Conservation (phyloP, 1,140 invertebrate genomes). For the Microplitis demolitor region DNA sequence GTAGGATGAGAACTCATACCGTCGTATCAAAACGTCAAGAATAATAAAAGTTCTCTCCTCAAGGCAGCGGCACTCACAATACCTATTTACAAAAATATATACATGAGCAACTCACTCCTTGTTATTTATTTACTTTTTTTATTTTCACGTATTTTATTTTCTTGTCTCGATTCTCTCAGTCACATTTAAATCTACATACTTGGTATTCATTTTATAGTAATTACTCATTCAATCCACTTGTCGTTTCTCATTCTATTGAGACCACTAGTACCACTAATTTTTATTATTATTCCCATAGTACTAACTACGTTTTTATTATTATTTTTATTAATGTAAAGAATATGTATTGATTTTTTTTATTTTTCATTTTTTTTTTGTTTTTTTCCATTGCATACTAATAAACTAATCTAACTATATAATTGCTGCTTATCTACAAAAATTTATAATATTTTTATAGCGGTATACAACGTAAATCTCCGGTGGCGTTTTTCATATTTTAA, state of each 20-base stretch:
- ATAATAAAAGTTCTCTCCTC: conserved; percentile 38
- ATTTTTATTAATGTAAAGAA: conserved; percentile 52
- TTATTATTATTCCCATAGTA: conserved; percentile 46
- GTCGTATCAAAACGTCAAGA: conserved; percentile 7
- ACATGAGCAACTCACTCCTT: conserved; percentile 57
- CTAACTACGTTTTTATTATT: conserved; percentile 43
- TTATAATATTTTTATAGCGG: neutral
- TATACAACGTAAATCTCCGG: neutral
- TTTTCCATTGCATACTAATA: conserved; percentile 13
- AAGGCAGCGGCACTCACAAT: conserved; percentile 58
- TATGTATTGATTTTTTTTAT: conserved; percentile 43
- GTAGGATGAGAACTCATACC: conserved; percentile 36
- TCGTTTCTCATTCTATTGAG: conserved; percentile 26
- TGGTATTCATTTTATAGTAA: conserved; percentile 1
- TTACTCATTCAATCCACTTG: neutral
- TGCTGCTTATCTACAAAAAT: conserved; percentile 8
- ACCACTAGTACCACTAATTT: conserved; percentile 48
- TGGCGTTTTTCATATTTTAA: neutral
- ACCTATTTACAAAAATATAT: conserved; percentile 64
- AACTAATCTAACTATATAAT: conserved; percentile 13
- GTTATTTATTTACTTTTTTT: conserved; percentile 29
- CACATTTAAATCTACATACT: conserved; percentile 36
- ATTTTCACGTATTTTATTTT: conserved; percentile 23
- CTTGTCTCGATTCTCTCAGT: conserved; percentile 33
- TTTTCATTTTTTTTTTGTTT: neutral